Percentiles rank a stretch among this genome's conserved stretches.
Conservation (phyloP, 2,888 invertebrate species). For the Antheraea yamamai region DNA sequence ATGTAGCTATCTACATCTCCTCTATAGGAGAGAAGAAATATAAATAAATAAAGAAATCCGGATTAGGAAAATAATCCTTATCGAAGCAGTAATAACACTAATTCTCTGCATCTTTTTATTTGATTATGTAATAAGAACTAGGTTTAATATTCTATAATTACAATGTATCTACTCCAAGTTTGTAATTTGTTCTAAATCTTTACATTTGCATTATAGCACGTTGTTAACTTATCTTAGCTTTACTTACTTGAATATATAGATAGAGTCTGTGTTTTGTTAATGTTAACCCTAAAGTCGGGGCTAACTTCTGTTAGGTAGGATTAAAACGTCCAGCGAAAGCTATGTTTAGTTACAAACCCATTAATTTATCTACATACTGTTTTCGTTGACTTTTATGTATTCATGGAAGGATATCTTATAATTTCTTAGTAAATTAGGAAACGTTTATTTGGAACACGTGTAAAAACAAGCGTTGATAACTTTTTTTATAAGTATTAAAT, state of each 20-base stretch:
- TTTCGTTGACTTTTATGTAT: conserved; percentile 5
- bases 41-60: too few relatives aligned
- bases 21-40: too few relatives aligned
- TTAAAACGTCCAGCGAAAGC: conserved; percentile 1
- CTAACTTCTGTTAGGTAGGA: conserved; percentile 5
- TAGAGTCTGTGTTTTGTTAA: conserved; percentile 9
- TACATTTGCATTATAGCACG: background rate
- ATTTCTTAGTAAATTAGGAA: background rate
- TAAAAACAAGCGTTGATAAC: background rate
- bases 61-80: too few relatives aligned
- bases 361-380: background rate
- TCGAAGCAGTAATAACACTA: too few relatives aligned
- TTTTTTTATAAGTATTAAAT: background rate
- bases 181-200: background rate
- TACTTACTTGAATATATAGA: conserved; percentile 2
- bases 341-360: background rate
- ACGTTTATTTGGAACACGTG: background rate
- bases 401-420: background rate
- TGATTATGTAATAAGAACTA: too few relatives aligned
- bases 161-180: background rate
- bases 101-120: too few relatives aligned
- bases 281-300: conserved; percentile 2
- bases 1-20: too few relatives aligned
- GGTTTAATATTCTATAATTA: too few relatives aligned
- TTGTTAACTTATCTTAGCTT: conserved; percentile 5